phyloP scores from a whole-genome alignment of 2,888 invertebrate genomes.

The Philopedon plagiatum region DNA sequence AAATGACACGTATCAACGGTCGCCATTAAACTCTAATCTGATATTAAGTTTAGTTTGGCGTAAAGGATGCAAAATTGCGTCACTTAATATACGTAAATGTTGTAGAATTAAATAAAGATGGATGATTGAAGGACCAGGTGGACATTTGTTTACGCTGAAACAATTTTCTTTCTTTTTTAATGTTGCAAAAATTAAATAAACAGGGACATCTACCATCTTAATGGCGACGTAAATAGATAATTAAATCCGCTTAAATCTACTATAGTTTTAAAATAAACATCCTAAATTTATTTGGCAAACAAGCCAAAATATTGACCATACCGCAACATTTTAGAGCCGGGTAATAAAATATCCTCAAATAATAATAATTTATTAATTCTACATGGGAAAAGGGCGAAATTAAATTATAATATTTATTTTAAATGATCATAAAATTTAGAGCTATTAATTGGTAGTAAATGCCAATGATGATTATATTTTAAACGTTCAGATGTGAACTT shows the following conservation, averaged over 20 bases:
- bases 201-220: too few species aligned
- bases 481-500: neutral
- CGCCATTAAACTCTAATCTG: too few species aligned
- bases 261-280: conserved; percentile 14
- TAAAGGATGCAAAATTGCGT: too few species aligned
- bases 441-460: neutral
- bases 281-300: conserved; percentile 10
- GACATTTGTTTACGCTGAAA: too few species aligned
- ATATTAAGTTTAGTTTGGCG: too few species aligned
- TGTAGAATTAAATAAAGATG: too few species aligned
- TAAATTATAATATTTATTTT: conserved; percentile 4
- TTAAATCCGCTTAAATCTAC: neutral
- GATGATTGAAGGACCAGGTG: too few species aligned
- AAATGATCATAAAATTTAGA: neutral
- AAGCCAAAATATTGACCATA: conserved; percentile 12
- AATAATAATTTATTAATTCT: neutral
- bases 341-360: conserved; percentile 2
- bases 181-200: too few species aligned
- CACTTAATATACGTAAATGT: too few species aligned
- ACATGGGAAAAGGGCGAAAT: neutral
- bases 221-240: too few species aligned
- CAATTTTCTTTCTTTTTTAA: too few species aligned
- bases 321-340: neutral
- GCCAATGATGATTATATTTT: neutral
- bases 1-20: too few species aligned